Evolutionary conservation across 2,888 invertebrate genomes (phyloP), one percentile per base, ranked within the genome.

Genomic region (Athrips mouffetella): DNA sequence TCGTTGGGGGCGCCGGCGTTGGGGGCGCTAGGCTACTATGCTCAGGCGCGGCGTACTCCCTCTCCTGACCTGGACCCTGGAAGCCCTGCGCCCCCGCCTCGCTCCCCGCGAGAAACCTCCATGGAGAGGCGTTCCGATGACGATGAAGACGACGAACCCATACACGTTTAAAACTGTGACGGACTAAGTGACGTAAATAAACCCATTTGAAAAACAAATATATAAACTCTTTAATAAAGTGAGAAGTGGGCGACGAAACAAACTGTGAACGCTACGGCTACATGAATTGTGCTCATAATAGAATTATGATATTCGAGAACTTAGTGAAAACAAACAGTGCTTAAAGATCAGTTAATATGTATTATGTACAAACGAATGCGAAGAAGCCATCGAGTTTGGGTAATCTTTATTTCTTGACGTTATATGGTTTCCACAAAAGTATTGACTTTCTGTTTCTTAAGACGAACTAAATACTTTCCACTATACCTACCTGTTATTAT

Each of bases 1-100:
- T 89, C 91, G 7, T 78, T 93, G 11, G 92, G 94, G 8, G 94
- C 91, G 49, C 93, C 94, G 56, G 93, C 90, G 66, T 91, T 93
- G 16, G 77, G 89, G 40, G 80, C 90, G 57, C 68, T 89, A 59
- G 77, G 86, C 64, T 76, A 90, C 82, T 80, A 89, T 72, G 76
- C 89, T 71, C 73, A 90, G 76, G 70, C 86, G 57, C 77, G 85
- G 29, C 81, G 90, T 66, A 65, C 89, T 15, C 89, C 80, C 51
- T 89, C 80, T 31, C 90, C 82, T 13, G 91, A 91, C 79, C 89
- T 74, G 21, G 91, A 91, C 77, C 91, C 91, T 1, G 91, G 91
- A 45, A 91, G 91, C 58, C 89, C 88, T 1, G 76, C 80, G 48
- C 91, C 91, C 1, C 90, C 89, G 0, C 84, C 80, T 39, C 77